phyloP scores from a whole-genome alignment of 2,797 vertebrate genomes.

The Pseudochirops corinnae region DNA sequence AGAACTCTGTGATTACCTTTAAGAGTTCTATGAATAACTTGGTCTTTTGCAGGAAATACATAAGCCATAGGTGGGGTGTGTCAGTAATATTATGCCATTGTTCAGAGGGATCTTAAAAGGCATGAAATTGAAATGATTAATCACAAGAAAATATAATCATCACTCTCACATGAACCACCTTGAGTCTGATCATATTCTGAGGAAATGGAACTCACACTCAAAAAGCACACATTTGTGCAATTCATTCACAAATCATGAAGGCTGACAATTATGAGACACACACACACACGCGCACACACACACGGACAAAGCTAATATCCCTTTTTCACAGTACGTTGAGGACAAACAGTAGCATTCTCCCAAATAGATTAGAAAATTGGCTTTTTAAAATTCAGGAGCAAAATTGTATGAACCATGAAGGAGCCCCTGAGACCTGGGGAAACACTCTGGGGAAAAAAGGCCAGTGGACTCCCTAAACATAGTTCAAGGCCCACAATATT shows the following conservation, averaged over 20 bases:
- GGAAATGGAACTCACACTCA: not conserved
- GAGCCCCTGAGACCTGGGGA: not conserved
- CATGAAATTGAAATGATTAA: not conserved
- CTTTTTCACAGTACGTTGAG: not conserved
- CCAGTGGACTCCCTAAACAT: not conserved
- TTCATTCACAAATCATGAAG: not conserved
- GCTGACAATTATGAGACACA: not conserved
- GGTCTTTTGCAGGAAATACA: conserved; percentile 35
- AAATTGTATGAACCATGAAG: not conserved
- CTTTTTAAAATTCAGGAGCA: not conserved
- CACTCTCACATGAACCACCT: not conserved
- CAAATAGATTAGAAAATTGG: not conserved
- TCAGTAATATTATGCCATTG: not conserved
- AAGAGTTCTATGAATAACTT: not conserved
- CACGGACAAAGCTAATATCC: not conserved
- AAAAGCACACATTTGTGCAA: not conserved
- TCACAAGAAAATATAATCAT: not conserved
- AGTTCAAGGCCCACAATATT: not conserved
- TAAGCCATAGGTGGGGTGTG: not conserved
- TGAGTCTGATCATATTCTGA: rapidly evolving
- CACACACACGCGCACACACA: not conserved
- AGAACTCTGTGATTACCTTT: not conserved
- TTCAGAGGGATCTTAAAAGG: conserved; percentile 13
- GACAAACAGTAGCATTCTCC: not conserved
- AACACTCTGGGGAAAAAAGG: not conserved